Percentiles rank a stretch among this genome's conserved stretches.
These are phyloP conservation scores for Epizoanthus illoricatus DNA, from an alignment of 92 coral and sea anemone genomes.

Conservation along the genomic window DNA sequence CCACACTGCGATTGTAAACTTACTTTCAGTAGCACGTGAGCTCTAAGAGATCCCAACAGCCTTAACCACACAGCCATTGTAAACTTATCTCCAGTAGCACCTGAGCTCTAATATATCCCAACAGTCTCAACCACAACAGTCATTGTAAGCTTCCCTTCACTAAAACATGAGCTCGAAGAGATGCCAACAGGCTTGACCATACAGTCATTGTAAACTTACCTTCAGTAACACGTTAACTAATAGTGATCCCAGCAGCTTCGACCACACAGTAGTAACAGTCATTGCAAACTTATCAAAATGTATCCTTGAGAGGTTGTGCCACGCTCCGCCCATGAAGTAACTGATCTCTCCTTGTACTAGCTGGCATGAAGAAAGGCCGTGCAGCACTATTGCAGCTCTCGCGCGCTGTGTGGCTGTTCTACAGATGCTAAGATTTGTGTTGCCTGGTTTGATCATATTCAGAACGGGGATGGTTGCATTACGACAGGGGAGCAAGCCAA, in stretches of 20 bases:
- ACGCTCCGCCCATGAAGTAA: conserved; percentile 5
- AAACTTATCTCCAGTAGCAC: neutral
- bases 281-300: conserved; percentile 19
- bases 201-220: neutral
- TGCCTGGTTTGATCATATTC: neutral
- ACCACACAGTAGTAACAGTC: neutral
- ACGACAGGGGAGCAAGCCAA: conserved; percentile 3
- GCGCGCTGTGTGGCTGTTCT: neutral
- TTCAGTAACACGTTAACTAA: neutral
- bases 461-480: conserved; percentile 26
- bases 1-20: neutral
- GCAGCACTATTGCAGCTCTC: neutral
- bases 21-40: neutral
- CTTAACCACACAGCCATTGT: neutral
- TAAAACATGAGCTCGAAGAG: no score
- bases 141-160: no score
- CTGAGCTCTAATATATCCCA: no score
- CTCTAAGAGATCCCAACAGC: no score
- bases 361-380: conserved; percentile 1
- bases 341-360: neutral
- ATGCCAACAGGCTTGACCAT: no score
- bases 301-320: conserved; percentile 6
- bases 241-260: neutral
- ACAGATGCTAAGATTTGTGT: conserved; percentile 2
- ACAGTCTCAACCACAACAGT: no score